Base-by-base conservation (phyloP, 2,888 invertebrate species). In the Sussaba pulchella region DNA sequence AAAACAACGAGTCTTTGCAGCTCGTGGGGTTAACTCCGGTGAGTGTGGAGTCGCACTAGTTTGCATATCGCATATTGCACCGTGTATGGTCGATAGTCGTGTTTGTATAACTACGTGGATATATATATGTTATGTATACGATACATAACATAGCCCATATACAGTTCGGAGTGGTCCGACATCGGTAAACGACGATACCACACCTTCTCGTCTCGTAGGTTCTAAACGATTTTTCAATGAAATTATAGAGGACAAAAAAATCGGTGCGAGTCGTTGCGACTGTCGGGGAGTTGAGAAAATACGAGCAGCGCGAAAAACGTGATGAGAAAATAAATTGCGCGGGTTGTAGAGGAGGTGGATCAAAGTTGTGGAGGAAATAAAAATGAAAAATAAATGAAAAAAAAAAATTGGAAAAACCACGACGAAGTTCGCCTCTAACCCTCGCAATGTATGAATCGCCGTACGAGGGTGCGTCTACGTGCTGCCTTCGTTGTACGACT, bases 51-150 rank as follows among this genome's bases (percentile, higher is more conserved):
- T 14, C 24, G 61, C 24, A 36, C 24, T 63, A 36, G 26, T 73
- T 78, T 78, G 72, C 78, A 78, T 69, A 67, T n/a, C 52, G 26
- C 73, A 47, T 54, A 63, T 78, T 63, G 43, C 21, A 4, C 2
- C 50, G 39, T 6, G 39, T n/a, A 63, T 52, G 24, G 39, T 50
- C 36, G 10, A 50, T 61, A 36, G 47, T 50, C 17, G 19, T 0
- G 12, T n/a, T n/a, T n/a, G 8, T 41, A 41, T 63, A 63, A 8
- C 21, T 63, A 43, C 24, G n/a, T 12, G 24, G n/a, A n/a, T n/a
- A n/a, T n/a, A n/a, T n/a, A n/a, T n/a, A n/a, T n/a, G n/a, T n/a
- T n/a, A n/a, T n/a, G n/a, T n/a, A n/a, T n/a, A n/a, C n/a, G n/a
- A n/a, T n/a, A n/a, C n/a, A n/a, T n/a, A n/a, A n/a, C n/a, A n/a